These are phyloP conservation scores for Ectropis crepuscularia DNA, from an alignment of 2,888 invertebrate genomes.

Conservation along the genomic window DNA sequence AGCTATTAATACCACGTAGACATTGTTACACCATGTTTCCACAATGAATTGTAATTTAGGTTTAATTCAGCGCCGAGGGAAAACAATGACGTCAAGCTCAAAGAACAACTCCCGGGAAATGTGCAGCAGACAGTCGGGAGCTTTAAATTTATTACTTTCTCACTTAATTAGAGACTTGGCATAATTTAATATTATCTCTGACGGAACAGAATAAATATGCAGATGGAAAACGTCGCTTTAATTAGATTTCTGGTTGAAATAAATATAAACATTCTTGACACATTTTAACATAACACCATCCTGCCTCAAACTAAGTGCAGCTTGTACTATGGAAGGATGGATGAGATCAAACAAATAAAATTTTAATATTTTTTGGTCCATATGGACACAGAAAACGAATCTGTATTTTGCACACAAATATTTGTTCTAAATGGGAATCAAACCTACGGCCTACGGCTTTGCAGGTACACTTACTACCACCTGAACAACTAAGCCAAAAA, in stretches of 20 bases:
- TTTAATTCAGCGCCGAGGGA: slow-evolving; percentile 16
- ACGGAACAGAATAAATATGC: neutral
- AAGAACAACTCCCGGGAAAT: slow-evolving; percentile 34
- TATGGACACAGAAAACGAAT: too few relatives aligned
- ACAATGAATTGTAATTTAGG: slow-evolving; percentile 18
- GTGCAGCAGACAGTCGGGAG: slow-evolving; percentile 39
- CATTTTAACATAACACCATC: neutral
- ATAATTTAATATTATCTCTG: slow-evolving; percentile 36
- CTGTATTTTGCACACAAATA: too few relatives aligned
- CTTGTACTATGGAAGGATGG: too few relatives aligned
- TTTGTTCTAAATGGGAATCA: too few relatives aligned
- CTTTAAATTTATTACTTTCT: slow-evolving; percentile 40
- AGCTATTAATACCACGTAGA: neutral
- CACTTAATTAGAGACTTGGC: slow-evolving; percentile 39
- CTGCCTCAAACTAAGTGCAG: too few relatives aligned
- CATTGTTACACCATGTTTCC: slow-evolving; percentile 1
- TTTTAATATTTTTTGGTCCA: too few relatives aligned
- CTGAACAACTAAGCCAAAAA: too few relatives aligned
- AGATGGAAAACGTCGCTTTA: slow-evolving; percentile 1
- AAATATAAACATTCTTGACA: too few relatives aligned
- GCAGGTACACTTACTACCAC: too few relatives aligned
- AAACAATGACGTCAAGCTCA: slow-evolving; percentile 20
- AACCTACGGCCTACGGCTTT: too few relatives aligned
- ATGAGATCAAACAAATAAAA: too few relatives aligned
- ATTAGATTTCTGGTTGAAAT: too few relatives aligned